Percentiles rank a stretch among this genome's conserved stretches.
Evolutionary conservation across 2,888 invertebrate species (phyloP).

Genomic region (Trissolcus japonicus): DNA sequence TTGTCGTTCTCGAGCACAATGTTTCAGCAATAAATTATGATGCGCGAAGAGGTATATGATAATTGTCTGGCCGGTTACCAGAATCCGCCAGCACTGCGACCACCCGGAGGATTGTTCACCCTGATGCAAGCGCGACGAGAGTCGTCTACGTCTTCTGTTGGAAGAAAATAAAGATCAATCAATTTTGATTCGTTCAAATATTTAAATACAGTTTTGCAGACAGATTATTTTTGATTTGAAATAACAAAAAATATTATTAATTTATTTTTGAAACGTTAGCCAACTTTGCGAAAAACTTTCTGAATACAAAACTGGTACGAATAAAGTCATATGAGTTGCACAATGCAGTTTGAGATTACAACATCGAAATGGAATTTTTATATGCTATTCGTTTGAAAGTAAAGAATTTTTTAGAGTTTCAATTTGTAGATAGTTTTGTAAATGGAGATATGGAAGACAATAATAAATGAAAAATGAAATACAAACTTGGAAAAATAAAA

Average conservation of each 20-base stretch:
- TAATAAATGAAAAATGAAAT: too few species aligned
- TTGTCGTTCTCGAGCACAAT: slow-evolving; percentile 12
- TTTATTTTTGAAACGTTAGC: not conserved
- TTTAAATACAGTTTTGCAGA: not conserved
- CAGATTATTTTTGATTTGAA: not conserved
- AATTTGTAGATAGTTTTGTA: too few species aligned
- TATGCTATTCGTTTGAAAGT: too few species aligned
- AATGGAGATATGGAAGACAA: too few species aligned
- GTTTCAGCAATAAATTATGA: slow-evolving; percentile 29
- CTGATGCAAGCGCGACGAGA: slow-evolving; percentile 87
- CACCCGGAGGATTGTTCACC: slow-evolving; percentile 93
- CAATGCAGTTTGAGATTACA: too few species aligned
- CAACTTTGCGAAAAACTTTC: too few species aligned
- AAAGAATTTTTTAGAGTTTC: too few species aligned
- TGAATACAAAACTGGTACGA: too few species aligned
- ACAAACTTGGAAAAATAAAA: too few species aligned
- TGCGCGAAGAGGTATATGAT: slow-evolving; percentile 12
- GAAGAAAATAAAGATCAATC: slow-evolving; percentile 24
- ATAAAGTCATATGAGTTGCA: too few species aligned
- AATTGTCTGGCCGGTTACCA: slow-evolving; percentile 80
- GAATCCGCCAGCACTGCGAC: slow-evolving; percentile 88
- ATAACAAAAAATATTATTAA: not conserved
- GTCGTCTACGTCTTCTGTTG: slow-evolving; percentile 87
- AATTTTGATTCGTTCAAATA: not conserved
- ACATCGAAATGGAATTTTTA: too few species aligned